phyloP scores from a whole-genome alignment of 2,113 vertebrate genomes.

The Piprites chloris region DNA sequence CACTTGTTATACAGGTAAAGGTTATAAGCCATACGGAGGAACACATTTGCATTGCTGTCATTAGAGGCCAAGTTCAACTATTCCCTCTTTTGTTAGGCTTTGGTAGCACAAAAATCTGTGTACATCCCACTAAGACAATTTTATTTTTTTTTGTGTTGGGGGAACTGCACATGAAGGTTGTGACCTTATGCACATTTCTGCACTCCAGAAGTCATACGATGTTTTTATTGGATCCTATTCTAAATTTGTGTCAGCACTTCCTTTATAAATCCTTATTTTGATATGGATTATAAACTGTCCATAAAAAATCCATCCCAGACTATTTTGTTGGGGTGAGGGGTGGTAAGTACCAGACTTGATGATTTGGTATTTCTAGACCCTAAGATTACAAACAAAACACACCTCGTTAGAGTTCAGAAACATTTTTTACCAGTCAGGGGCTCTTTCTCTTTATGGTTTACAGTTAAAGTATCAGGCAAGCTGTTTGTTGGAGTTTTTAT shows the following conservation, averaged over 20 bases:
- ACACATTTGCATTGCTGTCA: background rate
- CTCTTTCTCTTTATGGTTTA: background rate
- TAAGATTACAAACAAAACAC: constrained; percentile 3
- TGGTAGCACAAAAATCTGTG: background rate
- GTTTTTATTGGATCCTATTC: constrained; percentile 16
- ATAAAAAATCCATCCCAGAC: background rate
- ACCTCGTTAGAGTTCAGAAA: background rate
- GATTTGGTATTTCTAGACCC: constrained; percentile 14
- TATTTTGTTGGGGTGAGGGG: background rate
- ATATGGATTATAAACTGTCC: constrained; percentile 23
- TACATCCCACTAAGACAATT: background rate
- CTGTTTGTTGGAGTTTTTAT: background rate
- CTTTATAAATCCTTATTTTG: constrained; percentile 32
- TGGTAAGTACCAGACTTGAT: background rate
- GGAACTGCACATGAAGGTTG: background rate
- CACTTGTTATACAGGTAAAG: background rate
- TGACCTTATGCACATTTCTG: background rate
- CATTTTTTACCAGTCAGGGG: background rate
- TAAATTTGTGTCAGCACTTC: constrained; percentile 39
- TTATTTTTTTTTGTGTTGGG: background rate
- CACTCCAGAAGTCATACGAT: background rate
- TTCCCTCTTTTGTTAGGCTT: background rate
- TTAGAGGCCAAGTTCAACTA: background rate
- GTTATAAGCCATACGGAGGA: background rate
- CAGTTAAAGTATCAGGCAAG: background rate